Evolutionary conservation across 2,797 vertebrate genomes (phyloP), one percentile per base, ranked within the genome.

Genomic region (Macropus fuliginosus): DNA sequence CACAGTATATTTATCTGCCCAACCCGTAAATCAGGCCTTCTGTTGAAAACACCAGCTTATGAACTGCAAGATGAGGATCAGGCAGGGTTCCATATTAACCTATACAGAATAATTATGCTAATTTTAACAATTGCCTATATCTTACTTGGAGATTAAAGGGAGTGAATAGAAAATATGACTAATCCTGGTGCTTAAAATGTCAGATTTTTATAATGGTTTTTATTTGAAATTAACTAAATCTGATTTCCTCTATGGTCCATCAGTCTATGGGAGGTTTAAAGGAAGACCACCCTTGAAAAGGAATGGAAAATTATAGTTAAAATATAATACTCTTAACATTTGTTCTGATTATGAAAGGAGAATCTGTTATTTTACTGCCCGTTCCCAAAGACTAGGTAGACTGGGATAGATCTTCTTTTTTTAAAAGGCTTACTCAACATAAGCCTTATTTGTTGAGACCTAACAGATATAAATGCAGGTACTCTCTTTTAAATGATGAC

Each of bases 91-190:
- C 24, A 29, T 59, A 28, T 96, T 97, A 96, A 93, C 91, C 28
- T 54, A n/a, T 55, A 94, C 90, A 95, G 56, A 95, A 91, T 46
- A 56, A 97, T 96, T 97, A 91, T 91, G 57, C 94, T 93, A 94
- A 95, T 59, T 96, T 62, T 91, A 91, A 95, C 29, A 94, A 18
- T 50, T 87, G 21, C 40, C n/a, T 87, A 87, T 46, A 81, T 21
- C 13, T n/a, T 14, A 92, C 28, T 54, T 95, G 93, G 59, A 97
- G 94, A 97, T 96, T 94, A 95, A 62, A 6, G 74, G n/a, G 96
- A 96, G 97, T 96, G 94, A 97, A 96, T 93, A 94, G 66, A 90
- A 97, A 93, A 94, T 96, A 90, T 95, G 87, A 87, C 91, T 97
- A 95, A 91, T 93, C 52, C 95, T 96, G 56, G 93, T 95, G 96